Conservation (phyloP, 2,888 invertebrate genomes). For the Hartigia nigra region DNA sequence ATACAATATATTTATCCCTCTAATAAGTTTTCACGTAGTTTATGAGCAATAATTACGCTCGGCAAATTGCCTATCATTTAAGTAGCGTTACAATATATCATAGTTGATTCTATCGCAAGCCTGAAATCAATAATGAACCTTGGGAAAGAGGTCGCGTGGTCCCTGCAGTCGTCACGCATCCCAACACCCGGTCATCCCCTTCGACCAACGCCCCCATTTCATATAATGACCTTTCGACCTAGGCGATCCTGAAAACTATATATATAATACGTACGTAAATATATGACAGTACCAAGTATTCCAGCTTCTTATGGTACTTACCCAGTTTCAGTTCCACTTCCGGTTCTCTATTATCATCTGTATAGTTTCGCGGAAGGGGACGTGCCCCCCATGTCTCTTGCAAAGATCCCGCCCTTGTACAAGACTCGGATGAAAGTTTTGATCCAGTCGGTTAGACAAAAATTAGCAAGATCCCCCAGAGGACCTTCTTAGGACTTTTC, state of each 20-base stretch:
- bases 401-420: neutral
- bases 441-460: neutral
- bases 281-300: neutral
- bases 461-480: neutral
- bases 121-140: conserved; percentile 30
- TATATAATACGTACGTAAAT: neutral
- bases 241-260: neutral
- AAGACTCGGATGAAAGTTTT: neutral
- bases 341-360: neutral
- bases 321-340: neutral
- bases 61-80: conserved; percentile 47
- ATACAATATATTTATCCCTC: conserved; percentile 20
- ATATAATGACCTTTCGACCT: neutral
- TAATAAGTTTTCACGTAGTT: conserved; percentile 31
- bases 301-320: neutral
- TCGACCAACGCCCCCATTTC: neutral
- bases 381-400: neutral
- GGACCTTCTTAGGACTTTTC: neutral
- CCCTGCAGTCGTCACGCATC: conserved; percentile 22
- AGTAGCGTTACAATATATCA: conserved; percentile 40
- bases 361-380: neutral
- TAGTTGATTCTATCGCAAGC: conserved; percentile 39
- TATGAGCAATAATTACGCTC: conserved; percentile 42
- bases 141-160: conserved; percentile 27
- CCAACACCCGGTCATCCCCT: conserved; percentile 1